phyloP scores from a whole-genome alignment of 2,888 invertebrate species.

The Antheraea assamensis region DNA sequence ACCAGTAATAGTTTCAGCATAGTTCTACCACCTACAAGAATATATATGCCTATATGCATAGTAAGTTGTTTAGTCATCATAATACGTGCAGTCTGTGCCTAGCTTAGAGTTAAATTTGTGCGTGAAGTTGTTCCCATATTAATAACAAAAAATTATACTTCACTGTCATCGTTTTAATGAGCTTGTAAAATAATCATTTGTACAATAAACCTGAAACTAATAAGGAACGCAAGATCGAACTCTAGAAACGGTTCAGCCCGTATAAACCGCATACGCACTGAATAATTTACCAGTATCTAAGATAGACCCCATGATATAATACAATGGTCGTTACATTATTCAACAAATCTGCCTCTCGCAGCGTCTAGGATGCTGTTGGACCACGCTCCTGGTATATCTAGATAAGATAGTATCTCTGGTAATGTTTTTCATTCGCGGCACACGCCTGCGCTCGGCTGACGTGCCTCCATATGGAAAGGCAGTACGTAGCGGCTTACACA shows the following conservation, averaged over 20 bases:
- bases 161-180: background rate
- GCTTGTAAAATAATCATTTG: background rate
- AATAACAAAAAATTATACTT: no score
- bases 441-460: background rate
- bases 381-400: slow-evolving; percentile 24
- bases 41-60: no score
- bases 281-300: slow-evolving; percentile 3
- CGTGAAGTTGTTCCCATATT: no score
- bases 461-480: background rate
- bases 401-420: slow-evolving; percentile 26
- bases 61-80: no score
- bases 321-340: slow-evolving; percentile 25
- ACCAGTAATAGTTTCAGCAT: no score
- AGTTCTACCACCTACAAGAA: no score
- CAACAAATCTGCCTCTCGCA: slow-evolving; percentile 18
- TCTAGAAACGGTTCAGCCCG: background rate
- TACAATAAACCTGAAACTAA: background rate
- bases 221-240: background rate
- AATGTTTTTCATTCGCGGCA: slow-evolving; percentile 24
- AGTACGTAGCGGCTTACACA: background rate
- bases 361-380: slow-evolving; percentile 18
- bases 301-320: background rate
- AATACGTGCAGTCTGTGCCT: no score
- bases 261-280: background rate
- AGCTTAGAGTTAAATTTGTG: no score